Percentiles rank a stretch among this genome's conserved stretches.
Evolutionary conservation across 2,888 invertebrate genomes (phyloP).

Genomic region (Meganola albula): DNA sequence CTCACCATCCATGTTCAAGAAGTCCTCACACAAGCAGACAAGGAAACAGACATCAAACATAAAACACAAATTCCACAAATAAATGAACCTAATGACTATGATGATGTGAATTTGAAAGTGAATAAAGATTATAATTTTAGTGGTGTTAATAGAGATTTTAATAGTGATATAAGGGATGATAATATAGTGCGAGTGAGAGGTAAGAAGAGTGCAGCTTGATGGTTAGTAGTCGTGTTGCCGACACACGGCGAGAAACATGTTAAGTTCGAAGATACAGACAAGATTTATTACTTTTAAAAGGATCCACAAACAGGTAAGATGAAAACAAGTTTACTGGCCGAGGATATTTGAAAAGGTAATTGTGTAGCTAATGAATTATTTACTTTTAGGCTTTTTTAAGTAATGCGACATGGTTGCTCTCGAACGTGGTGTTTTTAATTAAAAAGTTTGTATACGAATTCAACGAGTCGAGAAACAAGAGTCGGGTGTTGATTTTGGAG

Average conservation of each 20-base stretch:
- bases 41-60: slow-evolving; percentile 32
- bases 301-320: too few relatives aligned
- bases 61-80: slow-evolving; percentile 55
- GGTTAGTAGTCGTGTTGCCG: slow-evolving; percentile 64
- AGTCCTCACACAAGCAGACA: slow-evolving; percentile 60
- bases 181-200: slow-evolving; percentile 33
- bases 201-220: slow-evolving; percentile 52
- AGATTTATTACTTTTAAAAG: slow-evolving; percentile 67
- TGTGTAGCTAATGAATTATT: too few relatives aligned
- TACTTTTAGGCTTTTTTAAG: too few relatives aligned
- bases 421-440: too few relatives aligned
- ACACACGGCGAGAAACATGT: slow-evolving; percentile 65
- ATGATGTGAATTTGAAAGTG: slow-evolving; percentile 23
- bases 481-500: too few relatives aligned
- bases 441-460: not conserved
- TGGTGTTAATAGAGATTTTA: slow-evolving; percentile 24
- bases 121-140: slow-evolving; percentile 19
- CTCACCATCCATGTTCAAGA: slow-evolving; percentile 68
- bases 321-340: too few relatives aligned
- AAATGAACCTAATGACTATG: slow-evolving; percentile 48
- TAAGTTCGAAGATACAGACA: slow-evolving; percentile 65
- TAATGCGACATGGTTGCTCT: too few relatives aligned
- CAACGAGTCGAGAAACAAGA: too few relatives aligned
- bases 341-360: too few relatives aligned
- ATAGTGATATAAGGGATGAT: slow-evolving; percentile 5